Evolutionary conservation across 2,888 invertebrate genomes (phyloP).

Genomic region (Acrobasis repandana): DNA sequence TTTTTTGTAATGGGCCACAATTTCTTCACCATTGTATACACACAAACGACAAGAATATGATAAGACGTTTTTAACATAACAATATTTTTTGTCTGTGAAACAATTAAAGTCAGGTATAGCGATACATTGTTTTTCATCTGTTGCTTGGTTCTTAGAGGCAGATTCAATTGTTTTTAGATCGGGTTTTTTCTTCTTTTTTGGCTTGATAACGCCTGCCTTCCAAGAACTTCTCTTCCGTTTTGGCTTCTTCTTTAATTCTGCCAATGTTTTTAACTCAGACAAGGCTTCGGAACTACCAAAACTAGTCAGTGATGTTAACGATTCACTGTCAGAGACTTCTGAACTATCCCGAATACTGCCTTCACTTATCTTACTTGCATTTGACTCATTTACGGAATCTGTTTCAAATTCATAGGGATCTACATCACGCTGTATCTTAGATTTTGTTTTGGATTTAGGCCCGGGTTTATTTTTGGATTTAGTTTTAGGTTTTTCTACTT

Average conservation of each 20-base stretch:
- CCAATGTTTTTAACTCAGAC: slow-evolving; percentile 41
- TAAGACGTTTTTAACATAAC: slow-evolving; percentile 58
- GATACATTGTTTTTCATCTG: slow-evolving; percentile 11
- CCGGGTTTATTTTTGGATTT: slow-evolving; percentile 46
- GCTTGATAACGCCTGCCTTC: slow-evolving; percentile 66
- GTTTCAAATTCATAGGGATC: slow-evolving; percentile 69
- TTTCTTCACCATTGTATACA: slow-evolving; percentile 80
- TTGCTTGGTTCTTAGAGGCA: slow-evolving; percentile 24
- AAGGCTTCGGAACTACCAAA: slow-evolving; percentile 55
- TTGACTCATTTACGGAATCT: slow-evolving; percentile 57
- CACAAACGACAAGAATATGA: slow-evolving; percentile 85
- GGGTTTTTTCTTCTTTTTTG: slow-evolving; percentile 61
- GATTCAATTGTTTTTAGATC: slow-evolving; percentile 37
- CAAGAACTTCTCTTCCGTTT: slow-evolving; percentile 62
- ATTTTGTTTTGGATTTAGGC: slow-evolving; percentile 62
- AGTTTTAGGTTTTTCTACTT: slow-evolving; percentile 31
- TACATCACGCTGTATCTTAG: slow-evolving; percentile 31
- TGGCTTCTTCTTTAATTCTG: slow-evolving; percentile 59
- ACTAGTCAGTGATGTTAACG: slow-evolving; percentile 58
- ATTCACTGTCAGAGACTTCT: slow-evolving; percentile 58
- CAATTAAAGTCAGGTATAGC: slow-evolving; percentile 52
- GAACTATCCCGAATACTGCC: slow-evolving; percentile 42
- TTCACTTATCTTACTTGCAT: slow-evolving; percentile 47
- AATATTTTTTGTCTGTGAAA: slow-evolving; percentile 71
- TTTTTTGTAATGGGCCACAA: slow-evolving; percentile 86